Conservation (phyloP, 2,888 invertebrate genomes). For the Rhabditophanes sp. region DNA sequence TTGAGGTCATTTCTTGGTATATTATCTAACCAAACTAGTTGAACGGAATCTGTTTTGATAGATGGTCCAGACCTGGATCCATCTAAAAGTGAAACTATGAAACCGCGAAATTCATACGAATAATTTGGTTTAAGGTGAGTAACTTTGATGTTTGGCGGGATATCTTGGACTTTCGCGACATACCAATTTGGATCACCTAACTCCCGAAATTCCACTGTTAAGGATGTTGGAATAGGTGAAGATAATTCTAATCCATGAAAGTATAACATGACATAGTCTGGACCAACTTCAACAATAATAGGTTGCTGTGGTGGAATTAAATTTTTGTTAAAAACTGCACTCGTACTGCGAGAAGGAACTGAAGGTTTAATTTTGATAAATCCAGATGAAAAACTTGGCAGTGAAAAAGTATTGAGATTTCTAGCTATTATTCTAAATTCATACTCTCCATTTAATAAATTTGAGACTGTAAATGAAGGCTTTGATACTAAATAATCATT, state of each 20-base stretch:
- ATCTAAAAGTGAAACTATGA: constrained; percentile 19
- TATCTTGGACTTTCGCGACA: no score
- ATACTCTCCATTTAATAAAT: constrained; percentile 43
- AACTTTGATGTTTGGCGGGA: no score
- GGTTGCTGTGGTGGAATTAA: constrained; percentile 23
- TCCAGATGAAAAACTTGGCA: constrained; percentile 18
- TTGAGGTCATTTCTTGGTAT: constrained; percentile 2
- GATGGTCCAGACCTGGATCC: constrained; percentile 24
- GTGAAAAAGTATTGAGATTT: constrained; percentile 26
- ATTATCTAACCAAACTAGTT: constrained; percentile 22
- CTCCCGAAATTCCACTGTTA: constrained; percentile 38
- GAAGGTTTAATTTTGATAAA: constrained; percentile 19
- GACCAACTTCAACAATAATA: neutral
- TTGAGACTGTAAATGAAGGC: constrained; percentile 20
- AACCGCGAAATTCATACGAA: constrained; percentile 43
- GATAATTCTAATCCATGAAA: no score
- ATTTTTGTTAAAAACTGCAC: constrained; percentile 2
- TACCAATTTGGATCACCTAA: constrained; percentile 36
- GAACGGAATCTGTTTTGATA: constrained; percentile 34
- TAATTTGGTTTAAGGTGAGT: constrained; percentile 32
- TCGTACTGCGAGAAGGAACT: constrained; percentile 10
- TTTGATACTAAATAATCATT: constrained; percentile 24
- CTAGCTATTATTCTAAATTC: constrained; percentile 40
- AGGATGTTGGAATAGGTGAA: constrained; percentile 11
- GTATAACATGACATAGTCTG: neutral